Evolutionary conservation across 2,797 vertebrate genomes (phyloP).

Genomic region (Vipera ursinii): DNA sequence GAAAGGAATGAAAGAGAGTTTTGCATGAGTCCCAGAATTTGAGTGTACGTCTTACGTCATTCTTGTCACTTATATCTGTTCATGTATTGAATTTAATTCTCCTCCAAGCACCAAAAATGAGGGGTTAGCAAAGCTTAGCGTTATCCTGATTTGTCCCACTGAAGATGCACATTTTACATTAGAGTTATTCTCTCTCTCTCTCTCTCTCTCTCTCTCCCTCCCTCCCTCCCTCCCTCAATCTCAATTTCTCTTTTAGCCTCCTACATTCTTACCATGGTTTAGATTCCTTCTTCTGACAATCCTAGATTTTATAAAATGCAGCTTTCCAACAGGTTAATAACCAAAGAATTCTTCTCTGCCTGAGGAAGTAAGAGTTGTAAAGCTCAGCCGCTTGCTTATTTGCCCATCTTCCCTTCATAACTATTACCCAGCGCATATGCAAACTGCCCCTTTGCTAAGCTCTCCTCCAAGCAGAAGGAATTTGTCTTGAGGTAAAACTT

Average conservation of each 20-base stretch:
- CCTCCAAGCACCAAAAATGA: neutral
- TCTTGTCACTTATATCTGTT: neutral
- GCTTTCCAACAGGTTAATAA: neutral
- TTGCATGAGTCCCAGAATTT: neutral
- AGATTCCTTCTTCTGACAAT: neutral
- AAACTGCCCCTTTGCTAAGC: slow-evolving; percentile 5
- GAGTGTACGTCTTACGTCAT: neutral
- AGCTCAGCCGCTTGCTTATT: slow-evolving; percentile 9
- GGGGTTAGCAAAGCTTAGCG: neutral
- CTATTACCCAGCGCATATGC: neutral
- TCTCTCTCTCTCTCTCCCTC: fast-evolving
- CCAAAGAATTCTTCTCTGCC: neutral
- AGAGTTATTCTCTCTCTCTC: neutral
- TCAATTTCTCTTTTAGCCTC: slow-evolving; percentile 1
- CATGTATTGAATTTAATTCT: neutral
- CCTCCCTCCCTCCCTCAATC: neutral
- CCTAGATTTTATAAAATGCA: neutral
- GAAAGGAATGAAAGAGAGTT: neutral
- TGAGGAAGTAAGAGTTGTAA: neutral
- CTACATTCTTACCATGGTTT: neutral
- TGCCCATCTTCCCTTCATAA: neutral
- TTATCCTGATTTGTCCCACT: neutral
- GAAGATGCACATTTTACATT: neutral
- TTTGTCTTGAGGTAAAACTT: slow-evolving; percentile 19
- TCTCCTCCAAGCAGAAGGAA: slow-evolving; percentile 7